Base-by-base conservation (phyloP, 2,888 invertebrate species). In the Resseliella maxima region DNA sequence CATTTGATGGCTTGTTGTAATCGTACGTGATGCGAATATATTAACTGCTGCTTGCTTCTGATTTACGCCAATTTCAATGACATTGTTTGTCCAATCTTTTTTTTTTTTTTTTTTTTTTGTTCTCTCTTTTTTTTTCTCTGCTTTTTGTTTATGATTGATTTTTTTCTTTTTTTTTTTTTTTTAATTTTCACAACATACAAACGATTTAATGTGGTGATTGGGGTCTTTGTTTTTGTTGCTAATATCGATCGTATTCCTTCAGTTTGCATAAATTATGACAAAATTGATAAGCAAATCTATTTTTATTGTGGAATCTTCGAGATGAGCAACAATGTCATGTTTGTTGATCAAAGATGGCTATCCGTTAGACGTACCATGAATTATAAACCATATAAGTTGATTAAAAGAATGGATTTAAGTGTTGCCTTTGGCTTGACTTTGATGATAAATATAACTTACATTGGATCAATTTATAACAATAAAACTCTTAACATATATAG, bases 1-100 rank as follows among this genome's bases (percentile, higher is more conserved):
- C 36, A 38, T 83, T 83, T 83, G 83, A 83, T 83, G 83, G 38
- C 38, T 83, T 83, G 83, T 83, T 38, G 83, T 24, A 83, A 83
- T 83, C 83, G 12, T 83, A 36, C 83, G 83, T 83, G 83, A 24
- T 83, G 2, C 38, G 83, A 83, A 83, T 83, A 38, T n/a, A 83
- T 83, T 83, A 83, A n/a, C 83, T n/a, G n/a, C n/a, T n/a, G n/a
- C n/a, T n/a, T n/a, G n/a, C n/a, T n/a, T n/a, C n/a, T n/a, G 31
- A 72, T 72, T 72, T 72, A 72, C 31, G 31, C 27, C 31, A 72
- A 72, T 72, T 31, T 31, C 72, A 72, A 31, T 72, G 72, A 72
- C 72, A 72, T 72, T 72, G 72, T 72, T 72, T 72, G 5, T 59
- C 15, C 24, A 24, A 41, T 59, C 10, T 24, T 50, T 50, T 50